A percentile compares a stretch with the other conserved stretches of the same genome.
Conservation (phyloP, 1,140 invertebrate species). For the Aplysia californica region DNA sequence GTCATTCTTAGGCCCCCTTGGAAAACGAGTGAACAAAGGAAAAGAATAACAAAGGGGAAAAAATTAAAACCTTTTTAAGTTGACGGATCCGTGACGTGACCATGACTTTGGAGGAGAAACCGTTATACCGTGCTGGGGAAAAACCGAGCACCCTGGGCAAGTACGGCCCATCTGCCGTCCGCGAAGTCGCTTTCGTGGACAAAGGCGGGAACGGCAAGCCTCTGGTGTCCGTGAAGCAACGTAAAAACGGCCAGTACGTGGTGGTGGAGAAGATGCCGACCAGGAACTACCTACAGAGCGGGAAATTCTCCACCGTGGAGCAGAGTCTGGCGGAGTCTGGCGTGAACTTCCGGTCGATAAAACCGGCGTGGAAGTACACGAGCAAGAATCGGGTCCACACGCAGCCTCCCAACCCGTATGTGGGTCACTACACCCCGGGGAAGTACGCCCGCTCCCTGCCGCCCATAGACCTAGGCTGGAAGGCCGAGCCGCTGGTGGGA, state of each 20-base stretch:
- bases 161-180: slow-evolving; percentile 20
- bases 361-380: slow-evolving; percentile 21
- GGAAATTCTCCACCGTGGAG: background rate
- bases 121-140: background rate
- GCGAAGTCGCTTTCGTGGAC: slow-evolving; percentile 14
- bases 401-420: background rate
- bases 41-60: no score
- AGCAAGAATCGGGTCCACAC: background rate
- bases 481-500: slow-evolving; percentile 46
- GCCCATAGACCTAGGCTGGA: slow-evolving; percentile 32
- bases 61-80: no score
- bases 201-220: slow-evolving; percentile 22
- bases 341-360: background rate
- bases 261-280: slow-evolving; percentile 43
- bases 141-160: slow-evolving; percentile 9
- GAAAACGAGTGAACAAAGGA: no score
- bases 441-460: slow-evolving; percentile 12
- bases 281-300: background rate
- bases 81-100: no score
- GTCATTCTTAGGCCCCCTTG: no score
- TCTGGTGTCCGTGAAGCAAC: slow-evolving; percentile 45
- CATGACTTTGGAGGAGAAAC: background rate
- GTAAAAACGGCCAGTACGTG: slow-evolving; percentile 49
- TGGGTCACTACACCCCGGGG: background rate
- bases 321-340: background rate